Percentiles rank a stretch among this genome's conserved stretches.
These are phyloP conservation scores for Aythya baeri DNA, from an alignment of 2,113 vertebrate species.

Conservation along the genomic window DNA sequence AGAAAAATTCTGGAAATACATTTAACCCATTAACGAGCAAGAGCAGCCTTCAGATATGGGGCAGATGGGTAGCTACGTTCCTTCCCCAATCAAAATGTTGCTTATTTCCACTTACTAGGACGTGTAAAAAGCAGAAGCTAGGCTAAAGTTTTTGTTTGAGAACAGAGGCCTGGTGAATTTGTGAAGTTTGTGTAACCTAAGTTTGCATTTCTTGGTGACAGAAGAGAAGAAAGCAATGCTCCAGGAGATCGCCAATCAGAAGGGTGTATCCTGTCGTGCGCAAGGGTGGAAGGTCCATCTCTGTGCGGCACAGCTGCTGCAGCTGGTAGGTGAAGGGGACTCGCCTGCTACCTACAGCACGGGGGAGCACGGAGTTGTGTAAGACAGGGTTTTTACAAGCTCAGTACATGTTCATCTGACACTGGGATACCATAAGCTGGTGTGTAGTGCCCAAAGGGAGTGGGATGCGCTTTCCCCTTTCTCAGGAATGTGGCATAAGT, in stretches of 20 bases:
- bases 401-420: neutral
- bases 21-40: neutral
- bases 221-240: conserved; percentile 97
- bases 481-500: conserved; percentile 59
- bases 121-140: neutral
- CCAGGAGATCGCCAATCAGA: conserved; percentile 97
- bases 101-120: neutral
- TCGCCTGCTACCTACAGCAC: neutral
- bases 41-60: neutral
- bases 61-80: neutral
- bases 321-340: conserved; percentile 85
- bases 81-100: fast-evolving
- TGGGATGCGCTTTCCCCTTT: conserved; percentile 40
- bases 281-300: conserved; percentile 99
- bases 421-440: neutral
- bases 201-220: conserved; percentile 63
- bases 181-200: neutral
- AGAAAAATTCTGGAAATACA: neutral
- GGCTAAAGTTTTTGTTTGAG: neutral
- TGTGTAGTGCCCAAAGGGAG: conserved; percentile 51
- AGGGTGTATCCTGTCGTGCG: conserved; percentile 93
- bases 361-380: neutral
- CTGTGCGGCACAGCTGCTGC: conserved; percentile 94
- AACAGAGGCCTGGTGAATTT: neutral
- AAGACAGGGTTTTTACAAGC: conserved; percentile 12